These are phyloP conservation scores for Encarsia formosa DNA, from an alignment of 2,888 invertebrate species.

Conservation along the genomic window DNA sequence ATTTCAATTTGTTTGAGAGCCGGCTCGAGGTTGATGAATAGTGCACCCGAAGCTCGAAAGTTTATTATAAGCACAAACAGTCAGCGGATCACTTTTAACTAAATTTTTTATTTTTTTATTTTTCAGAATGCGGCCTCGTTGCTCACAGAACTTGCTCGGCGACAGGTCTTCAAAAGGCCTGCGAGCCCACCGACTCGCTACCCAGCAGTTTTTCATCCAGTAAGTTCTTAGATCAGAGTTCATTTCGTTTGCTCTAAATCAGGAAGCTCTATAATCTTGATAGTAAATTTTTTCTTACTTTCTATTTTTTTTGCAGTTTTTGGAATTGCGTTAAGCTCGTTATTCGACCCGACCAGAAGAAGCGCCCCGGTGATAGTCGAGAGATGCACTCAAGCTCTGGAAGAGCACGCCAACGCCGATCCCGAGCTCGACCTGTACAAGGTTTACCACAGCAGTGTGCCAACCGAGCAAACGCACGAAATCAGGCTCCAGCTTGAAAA, in stretches of 20 bases:
- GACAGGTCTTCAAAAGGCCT: slow-evolving; percentile 58
- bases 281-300: too few species aligned
- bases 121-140: slow-evolving; percentile 64
- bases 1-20: too few species aligned
- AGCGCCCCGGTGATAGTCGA: slow-evolving; percentile 61
- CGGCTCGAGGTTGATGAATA: too few species aligned
- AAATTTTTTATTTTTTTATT: neutral
- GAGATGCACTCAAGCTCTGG: slow-evolving; percentile 61
- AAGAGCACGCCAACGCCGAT: slow-evolving; percentile 55
- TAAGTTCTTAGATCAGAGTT: slow-evolving; percentile 33
- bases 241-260: too few species aligned
- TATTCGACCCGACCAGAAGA: slow-evolving; percentile 57
- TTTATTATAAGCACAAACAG: too few species aligned
- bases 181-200: slow-evolving; percentile 50
- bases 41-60: too few species aligned
- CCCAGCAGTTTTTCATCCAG: slow-evolving; percentile 46
- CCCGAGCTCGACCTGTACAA: slow-evolving; percentile 61
- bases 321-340: slow-evolving; percentile 61
- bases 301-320: slow-evolving; percentile 53
- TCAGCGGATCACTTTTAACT: too few species aligned
- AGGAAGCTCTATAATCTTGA: too few species aligned
- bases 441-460: slow-evolving; percentile 62
- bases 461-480: slow-evolving; percentile 59
- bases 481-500: slow-evolving; percentile 56
- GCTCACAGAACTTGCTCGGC: slow-evolving; percentile 68